These are phyloP conservation scores for Chaunax sp. DNA, from an alignment of 2,797 vertebrate genomes.

Conservation along the genomic window DNA sequence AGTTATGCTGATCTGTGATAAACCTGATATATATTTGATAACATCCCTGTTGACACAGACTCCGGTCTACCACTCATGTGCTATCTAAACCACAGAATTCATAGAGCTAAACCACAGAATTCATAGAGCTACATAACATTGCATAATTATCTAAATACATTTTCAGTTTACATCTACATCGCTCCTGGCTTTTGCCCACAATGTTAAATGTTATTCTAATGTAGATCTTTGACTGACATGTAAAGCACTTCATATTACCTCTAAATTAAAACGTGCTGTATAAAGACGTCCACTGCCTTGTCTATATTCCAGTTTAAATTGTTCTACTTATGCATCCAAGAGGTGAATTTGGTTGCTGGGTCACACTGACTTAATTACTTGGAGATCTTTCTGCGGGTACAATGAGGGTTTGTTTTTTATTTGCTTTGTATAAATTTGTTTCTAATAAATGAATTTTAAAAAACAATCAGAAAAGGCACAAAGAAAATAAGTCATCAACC, in stretches of 20 bases:
- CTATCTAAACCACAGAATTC: neutral
- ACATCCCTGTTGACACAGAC: neutral
- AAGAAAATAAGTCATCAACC: neutral
- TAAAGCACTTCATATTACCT: neutral
- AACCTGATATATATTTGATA: neutral
- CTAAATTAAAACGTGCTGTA: neutral
- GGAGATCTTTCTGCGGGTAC: too few relatives aligned
- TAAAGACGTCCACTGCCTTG: neutral
- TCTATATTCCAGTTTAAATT: neutral
- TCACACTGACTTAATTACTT: neutral
- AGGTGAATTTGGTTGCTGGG: neutral
- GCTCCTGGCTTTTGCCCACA: slow-evolving; percentile 45
- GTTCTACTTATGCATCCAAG: neutral
- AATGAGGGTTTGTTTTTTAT: too few relatives aligned
- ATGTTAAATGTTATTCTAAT: neutral
- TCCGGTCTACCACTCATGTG: neutral
- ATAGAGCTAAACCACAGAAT: neutral
- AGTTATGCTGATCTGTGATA: neutral
- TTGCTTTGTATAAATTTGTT: too few relatives aligned
- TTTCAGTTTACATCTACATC: slow-evolving; percentile 34
- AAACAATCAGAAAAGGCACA: neutral
- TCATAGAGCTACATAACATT: too few relatives aligned
- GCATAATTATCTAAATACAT: slow-evolving; percentile 54
- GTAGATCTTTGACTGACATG: neutral
- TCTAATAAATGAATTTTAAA: too few relatives aligned